A percentile compares a stretch with the other conserved stretches of the same genome.
Conservation (phyloP, 2,888 invertebrate species). For the Malthinus seriepunctatus region DNA sequence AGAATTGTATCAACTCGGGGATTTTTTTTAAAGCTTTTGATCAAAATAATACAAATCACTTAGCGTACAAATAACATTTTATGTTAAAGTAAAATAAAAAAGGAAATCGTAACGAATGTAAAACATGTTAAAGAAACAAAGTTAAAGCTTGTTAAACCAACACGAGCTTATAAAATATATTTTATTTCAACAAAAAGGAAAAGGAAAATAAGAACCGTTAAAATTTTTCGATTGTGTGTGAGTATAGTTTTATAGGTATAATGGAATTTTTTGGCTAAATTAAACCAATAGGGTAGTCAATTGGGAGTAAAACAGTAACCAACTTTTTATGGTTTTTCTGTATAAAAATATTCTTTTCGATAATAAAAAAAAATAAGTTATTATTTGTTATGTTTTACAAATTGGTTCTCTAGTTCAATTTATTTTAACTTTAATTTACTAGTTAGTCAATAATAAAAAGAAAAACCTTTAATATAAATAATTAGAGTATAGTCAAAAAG, state of each 20-base stretch:
- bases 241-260: conserved; percentile 13
- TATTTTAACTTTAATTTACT: too few species aligned
- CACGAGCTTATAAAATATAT: conserved; percentile 15
- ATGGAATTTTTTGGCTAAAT: conserved; percentile 19
- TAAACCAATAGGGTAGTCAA: conserved; percentile 16
- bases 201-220: conserved; percentile 10
- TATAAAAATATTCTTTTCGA: background rate
- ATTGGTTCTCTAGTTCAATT: too few species aligned
- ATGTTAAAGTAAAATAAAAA: conserved; percentile 12
- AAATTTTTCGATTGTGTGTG: conserved; percentile 17
- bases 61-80: background rate
- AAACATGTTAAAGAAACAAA: conserved; percentile 11
- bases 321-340: conserved; percentile 9
- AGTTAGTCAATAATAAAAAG: too few species aligned
- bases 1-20: background rate
- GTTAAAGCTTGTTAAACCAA: conserved; percentile 18
- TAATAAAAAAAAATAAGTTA: too few species aligned
- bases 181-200: conserved; percentile 8
- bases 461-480: too few species aligned
- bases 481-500: too few species aligned
- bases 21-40: background rate
- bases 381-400: too few species aligned
- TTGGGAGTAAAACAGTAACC: conserved; percentile 3
- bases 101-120: conserved; percentile 14
- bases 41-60: too few species aligned